Conservation (phyloP, 2,888 invertebrate genomes). For the Cryptops parisi region DNA sequence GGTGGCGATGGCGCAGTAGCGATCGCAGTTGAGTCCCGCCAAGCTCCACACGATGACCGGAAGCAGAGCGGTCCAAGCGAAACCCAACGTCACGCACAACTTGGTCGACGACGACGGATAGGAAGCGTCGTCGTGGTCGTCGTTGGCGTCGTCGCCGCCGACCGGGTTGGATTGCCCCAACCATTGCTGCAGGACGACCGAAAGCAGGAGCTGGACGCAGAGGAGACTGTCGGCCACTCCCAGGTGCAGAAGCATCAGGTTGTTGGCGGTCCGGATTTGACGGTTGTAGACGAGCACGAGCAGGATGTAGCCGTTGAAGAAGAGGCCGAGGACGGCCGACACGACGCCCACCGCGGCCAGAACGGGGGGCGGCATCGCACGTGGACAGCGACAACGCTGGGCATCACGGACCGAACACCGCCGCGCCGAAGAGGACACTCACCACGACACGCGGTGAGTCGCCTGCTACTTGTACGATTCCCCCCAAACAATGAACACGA, state of each 20-base stretch:
- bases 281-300: constrained; percentile 54
- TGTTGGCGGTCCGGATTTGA: constrained; percentile 51
- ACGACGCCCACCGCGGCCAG: constrained; percentile 1
- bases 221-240: constrained; percentile 53
- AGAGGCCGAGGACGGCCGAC: constrained; percentile 41
- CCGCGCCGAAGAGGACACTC: neutral
- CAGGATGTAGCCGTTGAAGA: constrained; percentile 58
- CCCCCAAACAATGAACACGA: too few species aligned
- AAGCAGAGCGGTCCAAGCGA: constrained; percentile 46
- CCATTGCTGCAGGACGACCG: neutral
- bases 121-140: neutral
- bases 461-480: too few species aligned
- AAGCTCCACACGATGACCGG: constrained; percentile 64
- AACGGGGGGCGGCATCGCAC: constrained; percentile 2
- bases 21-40: constrained; percentile 49
- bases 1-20: constrained; percentile 64
- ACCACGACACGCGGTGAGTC: too few species aligned
- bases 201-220: constrained; percentile 42
- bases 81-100: constrained; percentile 16
- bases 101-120: too few species aligned
- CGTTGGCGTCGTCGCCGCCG: too few species aligned
- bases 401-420: neutral
- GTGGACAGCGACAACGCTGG: neutral
- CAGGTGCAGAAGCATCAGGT: constrained; percentile 54
- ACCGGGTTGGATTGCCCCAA: too few species aligned